Percentiles rank a stretch among this genome's conserved stretches.
phyloP scores from a whole-genome alignment of 2,113 vertebrate genomes.

The Tinamus guttatus region DNA sequence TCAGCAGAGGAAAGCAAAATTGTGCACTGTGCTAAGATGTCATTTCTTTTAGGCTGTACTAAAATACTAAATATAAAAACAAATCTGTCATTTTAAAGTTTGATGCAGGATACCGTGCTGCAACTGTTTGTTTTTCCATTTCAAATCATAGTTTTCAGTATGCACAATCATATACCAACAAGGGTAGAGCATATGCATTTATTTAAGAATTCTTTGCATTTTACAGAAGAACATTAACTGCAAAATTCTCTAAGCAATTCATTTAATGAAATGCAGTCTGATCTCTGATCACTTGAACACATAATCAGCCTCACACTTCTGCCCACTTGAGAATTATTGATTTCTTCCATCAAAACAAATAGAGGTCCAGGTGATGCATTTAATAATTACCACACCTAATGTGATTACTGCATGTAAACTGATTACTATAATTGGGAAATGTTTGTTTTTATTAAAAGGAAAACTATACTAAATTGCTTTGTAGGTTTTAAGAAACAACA shows the following conservation, averaged over 20 bases:
- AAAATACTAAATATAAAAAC: background rate
- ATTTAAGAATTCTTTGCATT: slow-evolving; percentile 35
- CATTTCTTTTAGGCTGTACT: background rate
- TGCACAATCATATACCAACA: background rate
- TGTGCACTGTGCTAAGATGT: background rate
- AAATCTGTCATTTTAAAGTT: background rate
- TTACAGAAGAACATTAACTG: slow-evolving; percentile 58
- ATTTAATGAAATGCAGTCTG: slow-evolving; percentile 73
- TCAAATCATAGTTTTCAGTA: background rate
- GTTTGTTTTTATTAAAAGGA: slow-evolving; percentile 57
- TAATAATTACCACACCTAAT: slow-evolving; percentile 76
- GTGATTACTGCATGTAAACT: slow-evolving; percentile 70
- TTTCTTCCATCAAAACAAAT: slow-evolving; percentile 73
- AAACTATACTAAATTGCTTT: slow-evolving; percentile 54
- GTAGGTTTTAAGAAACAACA: slow-evolving; percentile 12
- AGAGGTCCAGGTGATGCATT: slow-evolving; percentile 69
- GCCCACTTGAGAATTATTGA: slow-evolving; percentile 74
- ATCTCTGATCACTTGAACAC: slow-evolving; percentile 70
- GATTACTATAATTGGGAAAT: slow-evolving; percentile 72
- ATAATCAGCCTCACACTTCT: slow-evolving; percentile 70
- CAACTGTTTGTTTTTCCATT: background rate
- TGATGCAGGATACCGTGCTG: background rate
- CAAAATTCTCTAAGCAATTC: slow-evolving; percentile 47
- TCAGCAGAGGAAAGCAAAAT: background rate
- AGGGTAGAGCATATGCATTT: slow-evolving; percentile 1